Evolutionary conservation across 2,888 invertebrate species (phyloP).

Genomic region (Meteorus colon): DNA sequence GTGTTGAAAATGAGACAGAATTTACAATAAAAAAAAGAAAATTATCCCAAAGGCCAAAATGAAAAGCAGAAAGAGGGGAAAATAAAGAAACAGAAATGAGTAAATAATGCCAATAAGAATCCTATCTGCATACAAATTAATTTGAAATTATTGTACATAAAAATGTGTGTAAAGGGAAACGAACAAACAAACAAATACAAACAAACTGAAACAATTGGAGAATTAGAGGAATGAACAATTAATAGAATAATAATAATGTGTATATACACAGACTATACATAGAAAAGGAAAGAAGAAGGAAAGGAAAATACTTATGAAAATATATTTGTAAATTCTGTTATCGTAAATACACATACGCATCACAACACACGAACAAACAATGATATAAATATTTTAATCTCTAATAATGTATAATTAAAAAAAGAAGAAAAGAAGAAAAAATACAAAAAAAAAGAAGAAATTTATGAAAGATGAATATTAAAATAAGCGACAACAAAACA

Average conservation of each 20-base stretch:
- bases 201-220: slow-evolving; percentile 32
- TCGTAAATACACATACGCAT: slow-evolving; percentile 67
- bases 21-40: too few species aligned
- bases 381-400: slow-evolving; percentile 69
- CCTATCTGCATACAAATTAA: not conserved
- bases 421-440: slow-evolving; percentile 66
- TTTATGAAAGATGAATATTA: slow-evolving; percentile 1
- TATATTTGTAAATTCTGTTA: slow-evolving; percentile 73
- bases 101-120: too few species aligned
- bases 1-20: too few species aligned
- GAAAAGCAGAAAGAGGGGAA: not conserved
- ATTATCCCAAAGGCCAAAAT: not conserved
- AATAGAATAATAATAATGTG: slow-evolving; percentile 58
- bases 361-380: slow-evolving; percentile 41
- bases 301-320: slow-evolving; percentile 49
- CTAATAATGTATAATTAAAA: slow-evolving; percentile 67
- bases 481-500: not conserved
- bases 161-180: not conserved
- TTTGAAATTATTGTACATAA: slow-evolving; percentile 4
- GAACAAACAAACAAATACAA: not conserved
- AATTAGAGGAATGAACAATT: slow-evolving; percentile 42
- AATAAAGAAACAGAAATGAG: not conserved
- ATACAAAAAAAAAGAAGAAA: slow-evolving; percentile 63
- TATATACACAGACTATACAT: slow-evolving; percentile 64
- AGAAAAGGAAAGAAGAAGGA: slow-evolving; percentile 49